Evolutionary conservation across 1,140 invertebrate genomes (phyloP).

Genomic region (Lepidurus couesii): DNA sequence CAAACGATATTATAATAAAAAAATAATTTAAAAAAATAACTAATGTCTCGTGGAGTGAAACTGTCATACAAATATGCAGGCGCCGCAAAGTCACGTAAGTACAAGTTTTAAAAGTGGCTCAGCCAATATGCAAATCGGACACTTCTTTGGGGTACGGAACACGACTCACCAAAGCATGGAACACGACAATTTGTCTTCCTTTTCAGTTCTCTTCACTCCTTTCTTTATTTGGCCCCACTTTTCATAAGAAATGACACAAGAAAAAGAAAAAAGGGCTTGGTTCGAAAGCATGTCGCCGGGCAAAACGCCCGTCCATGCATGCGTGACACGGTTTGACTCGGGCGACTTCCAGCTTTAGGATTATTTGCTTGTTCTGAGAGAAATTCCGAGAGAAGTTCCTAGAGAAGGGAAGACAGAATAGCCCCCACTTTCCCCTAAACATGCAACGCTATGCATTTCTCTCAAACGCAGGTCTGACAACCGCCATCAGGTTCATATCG

Average conservation of each 20-base stretch:
- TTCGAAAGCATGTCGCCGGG: background rate
- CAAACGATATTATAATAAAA: no score
- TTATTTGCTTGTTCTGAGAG: no score
- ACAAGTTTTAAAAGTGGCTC: background rate
- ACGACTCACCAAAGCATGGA: background rate
- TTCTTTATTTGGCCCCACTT: background rate
- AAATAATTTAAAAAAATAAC: background rate
- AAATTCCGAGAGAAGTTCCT: no score
- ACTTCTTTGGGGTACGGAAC: background rate
- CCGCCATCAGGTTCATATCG: no score
- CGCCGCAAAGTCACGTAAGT: background rate
- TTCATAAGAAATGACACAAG: background rate
- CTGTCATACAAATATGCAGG: background rate
- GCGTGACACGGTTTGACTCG: background rate
- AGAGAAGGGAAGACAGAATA: no score
- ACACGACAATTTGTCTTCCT: background rate
- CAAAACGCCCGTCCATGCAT: background rate
- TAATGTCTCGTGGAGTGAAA: background rate
- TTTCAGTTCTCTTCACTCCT: background rate
- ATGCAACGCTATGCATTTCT: no score
- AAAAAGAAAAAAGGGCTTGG: background rate
- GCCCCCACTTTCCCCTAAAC: no score
- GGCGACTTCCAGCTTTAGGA: background rate
- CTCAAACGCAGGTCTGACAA: no score
- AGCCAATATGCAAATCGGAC: background rate